Evolutionary conservation across 2,888 invertebrate genomes (phyloP).

Genomic region (Xestia rhomboidea): DNA sequence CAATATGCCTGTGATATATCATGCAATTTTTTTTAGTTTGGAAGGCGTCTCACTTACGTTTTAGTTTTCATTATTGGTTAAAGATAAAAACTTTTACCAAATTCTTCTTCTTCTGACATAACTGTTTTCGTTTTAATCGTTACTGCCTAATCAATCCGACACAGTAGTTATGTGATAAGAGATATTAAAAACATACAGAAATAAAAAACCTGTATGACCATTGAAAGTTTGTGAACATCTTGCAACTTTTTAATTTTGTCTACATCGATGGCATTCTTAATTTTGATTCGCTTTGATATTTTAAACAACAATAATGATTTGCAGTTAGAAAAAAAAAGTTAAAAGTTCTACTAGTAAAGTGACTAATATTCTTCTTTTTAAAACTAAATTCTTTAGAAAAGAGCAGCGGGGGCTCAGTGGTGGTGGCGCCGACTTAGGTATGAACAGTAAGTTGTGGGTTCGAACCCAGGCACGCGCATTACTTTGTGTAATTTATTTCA

Average conservation of each 20-base stretch:
- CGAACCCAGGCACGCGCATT: no score
- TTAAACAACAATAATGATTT: neutral
- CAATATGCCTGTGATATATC: neutral
- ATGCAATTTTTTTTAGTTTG: neutral
- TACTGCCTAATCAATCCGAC: neutral
- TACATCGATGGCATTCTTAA: conserved; percentile 4
- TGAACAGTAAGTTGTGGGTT: no score
- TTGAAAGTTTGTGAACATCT: neutral
- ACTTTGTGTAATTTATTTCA: no score
- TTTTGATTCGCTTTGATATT: neutral
- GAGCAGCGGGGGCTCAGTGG: no score
- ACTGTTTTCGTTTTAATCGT: neutral
- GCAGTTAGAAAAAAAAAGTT: no score
- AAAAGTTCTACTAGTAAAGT: neutral
- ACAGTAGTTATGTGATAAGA: neutral
- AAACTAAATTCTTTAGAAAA: neutral
- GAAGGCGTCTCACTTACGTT: neutral
- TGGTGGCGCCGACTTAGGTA: no score
- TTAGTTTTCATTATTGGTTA: neutral
- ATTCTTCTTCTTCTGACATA: neutral
- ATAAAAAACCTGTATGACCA: neutral
- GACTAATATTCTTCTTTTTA: neutral
- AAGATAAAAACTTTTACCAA: neutral
- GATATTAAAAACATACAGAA: neutral
- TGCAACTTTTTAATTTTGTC: neutral